Evolutionary conservation across 2,888 invertebrate genomes (phyloP).

Genomic region (Heliothis peltigera): DNA sequence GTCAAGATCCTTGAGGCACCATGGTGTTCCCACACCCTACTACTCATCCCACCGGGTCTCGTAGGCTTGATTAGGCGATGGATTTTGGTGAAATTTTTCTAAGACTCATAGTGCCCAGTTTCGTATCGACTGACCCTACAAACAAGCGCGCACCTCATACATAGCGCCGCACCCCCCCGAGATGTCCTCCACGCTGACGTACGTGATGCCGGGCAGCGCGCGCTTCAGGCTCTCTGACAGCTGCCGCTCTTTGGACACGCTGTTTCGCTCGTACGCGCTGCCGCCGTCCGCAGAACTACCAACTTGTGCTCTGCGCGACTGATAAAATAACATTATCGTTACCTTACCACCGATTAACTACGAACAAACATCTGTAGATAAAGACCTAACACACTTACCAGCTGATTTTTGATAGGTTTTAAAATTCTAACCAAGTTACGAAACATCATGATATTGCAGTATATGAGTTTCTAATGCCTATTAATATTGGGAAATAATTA

Average conservation of each 20-base stretch:
- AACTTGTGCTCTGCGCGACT: constrained; percentile 56
- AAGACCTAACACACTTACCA: constrained; percentile 67
- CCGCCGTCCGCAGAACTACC: constrained; percentile 57
- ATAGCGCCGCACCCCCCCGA: constrained; percentile 96
- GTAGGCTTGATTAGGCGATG: no score
- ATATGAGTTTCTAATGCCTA: background rate
- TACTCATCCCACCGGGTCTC: no score
- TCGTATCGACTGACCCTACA: no score
- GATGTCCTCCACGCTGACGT: constrained; percentile 92
- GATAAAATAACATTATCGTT: constrained; percentile 51
- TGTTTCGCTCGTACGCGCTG: constrained; percentile 76
- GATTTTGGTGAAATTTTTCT: no score
- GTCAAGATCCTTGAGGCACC: no score
- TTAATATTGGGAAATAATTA: background rate
- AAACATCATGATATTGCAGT: constrained; percentile 72
- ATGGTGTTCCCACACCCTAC: no score
- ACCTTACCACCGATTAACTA: background rate
- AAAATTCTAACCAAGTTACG: constrained; percentile 77
- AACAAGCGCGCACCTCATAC: constrained; percentile 92
- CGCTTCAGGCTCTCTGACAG: constrained; percentile 75
- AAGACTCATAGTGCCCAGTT: no score
- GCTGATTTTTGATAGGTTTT: constrained; percentile 75
- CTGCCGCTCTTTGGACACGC: constrained; percentile 80
- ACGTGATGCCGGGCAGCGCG: constrained; percentile 91
- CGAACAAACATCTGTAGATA: background rate